phyloP scores from a whole-genome alignment of 2,113 vertebrate genomes.

The Clarias magur region DNA sequence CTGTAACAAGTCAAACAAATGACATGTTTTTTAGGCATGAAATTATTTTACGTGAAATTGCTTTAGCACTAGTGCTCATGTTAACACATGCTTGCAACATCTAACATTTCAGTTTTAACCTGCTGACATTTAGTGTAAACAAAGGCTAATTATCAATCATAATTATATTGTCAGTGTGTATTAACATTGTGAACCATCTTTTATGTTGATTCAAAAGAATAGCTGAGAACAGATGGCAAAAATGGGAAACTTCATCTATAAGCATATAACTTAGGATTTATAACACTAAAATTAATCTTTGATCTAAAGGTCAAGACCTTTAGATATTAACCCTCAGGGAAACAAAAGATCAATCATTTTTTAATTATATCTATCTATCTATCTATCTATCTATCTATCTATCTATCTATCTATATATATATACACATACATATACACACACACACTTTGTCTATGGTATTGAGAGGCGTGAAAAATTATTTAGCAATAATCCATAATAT shows the following conservation, averaged over 20 bases:
- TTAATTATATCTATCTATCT: too few relatives aligned
- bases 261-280: background rate
- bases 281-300: background rate
- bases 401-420: too few relatives aligned
- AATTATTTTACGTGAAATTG: background rate
- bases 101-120: background rate
- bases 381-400: too few relatives aligned
- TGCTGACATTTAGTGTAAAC: too few relatives aligned
- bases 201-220: background rate
- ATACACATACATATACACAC: too few relatives aligned
- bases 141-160: too few relatives aligned
- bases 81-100: background rate
- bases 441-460: too few relatives aligned
- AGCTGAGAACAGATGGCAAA: background rate
- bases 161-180: background rate
- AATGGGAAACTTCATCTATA: background rate
- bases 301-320: background rate
- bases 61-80: background rate
- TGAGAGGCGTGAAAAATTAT: background rate
- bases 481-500: background rate
- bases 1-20: conserved; percentile 64
- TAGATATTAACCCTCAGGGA: background rate
- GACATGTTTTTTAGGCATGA: background rate
- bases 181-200: background rate
- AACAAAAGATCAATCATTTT: background rate